A percentile compares a stretch with the other conserved stretches of the same genome.
Evolutionary conservation across 2,797 vertebrate genomes (phyloP).

Genomic region (Glossophaga mutica): DNA sequence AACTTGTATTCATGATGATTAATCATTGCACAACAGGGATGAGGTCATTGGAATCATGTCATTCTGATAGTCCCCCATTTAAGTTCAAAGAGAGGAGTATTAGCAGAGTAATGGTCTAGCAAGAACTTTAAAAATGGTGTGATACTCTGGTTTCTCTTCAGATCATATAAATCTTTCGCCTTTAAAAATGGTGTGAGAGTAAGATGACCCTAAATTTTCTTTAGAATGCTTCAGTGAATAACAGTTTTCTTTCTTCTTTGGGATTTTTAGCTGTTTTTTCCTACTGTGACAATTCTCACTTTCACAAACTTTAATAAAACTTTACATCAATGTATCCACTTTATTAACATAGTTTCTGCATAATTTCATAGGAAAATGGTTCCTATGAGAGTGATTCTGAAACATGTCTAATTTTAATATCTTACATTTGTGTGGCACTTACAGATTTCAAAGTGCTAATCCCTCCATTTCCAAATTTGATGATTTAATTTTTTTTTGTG

Average conservation of each 20-base stretch:
- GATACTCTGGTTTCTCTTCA: too few species aligned
- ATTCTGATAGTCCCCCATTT: neutral
- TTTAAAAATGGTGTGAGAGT: neutral
- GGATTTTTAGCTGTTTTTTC: neutral
- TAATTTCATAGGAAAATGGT: neutral
- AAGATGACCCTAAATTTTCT: neutral
- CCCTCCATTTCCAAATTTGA: neutral
- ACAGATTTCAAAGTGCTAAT: neutral
- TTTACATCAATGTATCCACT: neutral
- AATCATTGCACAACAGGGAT: conserved; percentile 23
- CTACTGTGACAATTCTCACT: neutral
- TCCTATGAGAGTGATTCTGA: neutral
- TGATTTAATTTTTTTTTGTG: neutral
- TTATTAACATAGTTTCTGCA: neutral
- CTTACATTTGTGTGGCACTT: neutral
- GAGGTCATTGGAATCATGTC: conserved; percentile 21
- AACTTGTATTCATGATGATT: conserved; percentile 42
- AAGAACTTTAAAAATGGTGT: too few species aligned
- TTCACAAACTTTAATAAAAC: neutral
- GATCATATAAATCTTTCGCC: too few species aligned
- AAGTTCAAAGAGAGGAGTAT: conserved; percentile 28
- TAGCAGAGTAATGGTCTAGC: neutral
- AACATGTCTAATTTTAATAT: neutral
- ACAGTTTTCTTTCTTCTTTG: neutral
- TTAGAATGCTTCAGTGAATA: neutral